Conservation (phyloP, 2,797 vertebrate genomes). For the Nyctibius grandis region DNA sequence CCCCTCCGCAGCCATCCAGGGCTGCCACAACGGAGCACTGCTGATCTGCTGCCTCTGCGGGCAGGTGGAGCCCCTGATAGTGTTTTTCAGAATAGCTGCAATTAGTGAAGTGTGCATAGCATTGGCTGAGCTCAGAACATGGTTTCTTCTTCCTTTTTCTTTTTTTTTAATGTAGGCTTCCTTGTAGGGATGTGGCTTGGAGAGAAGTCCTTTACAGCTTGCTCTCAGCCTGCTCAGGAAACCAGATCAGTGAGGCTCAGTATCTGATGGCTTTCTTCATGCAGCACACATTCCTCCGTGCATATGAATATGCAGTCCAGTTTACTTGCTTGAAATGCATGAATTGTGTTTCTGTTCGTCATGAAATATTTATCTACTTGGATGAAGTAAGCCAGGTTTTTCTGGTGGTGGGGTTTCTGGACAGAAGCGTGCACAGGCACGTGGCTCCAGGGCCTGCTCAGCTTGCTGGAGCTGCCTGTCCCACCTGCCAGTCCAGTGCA, state of each 20-base stretch:
- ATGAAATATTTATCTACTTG: background rate
- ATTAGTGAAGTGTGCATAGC: background rate
- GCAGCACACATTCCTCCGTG: rapidly evolving
- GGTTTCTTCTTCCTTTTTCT: background rate
- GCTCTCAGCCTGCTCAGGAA: background rate
- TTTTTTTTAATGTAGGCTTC: background rate
- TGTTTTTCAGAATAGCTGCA: background rate
- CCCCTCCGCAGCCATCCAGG: background rate
- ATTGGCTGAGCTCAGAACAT: background rate
- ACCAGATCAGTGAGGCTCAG: background rate
- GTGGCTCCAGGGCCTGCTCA: rapidly evolving
- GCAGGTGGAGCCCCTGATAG: background rate
- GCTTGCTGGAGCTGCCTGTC: background rate
- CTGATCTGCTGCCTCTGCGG: background rate
- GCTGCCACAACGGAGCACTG: background rate
- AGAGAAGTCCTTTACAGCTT: background rate
- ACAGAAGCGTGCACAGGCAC: background rate
- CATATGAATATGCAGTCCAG: background rate
- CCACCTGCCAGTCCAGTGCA: background rate
- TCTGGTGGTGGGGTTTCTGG: background rate
- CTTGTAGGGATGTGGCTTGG: background rate
- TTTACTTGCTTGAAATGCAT: background rate
- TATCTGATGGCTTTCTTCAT: background rate
- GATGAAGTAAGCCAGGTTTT: background rate
- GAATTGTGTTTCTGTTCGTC: background rate